Percentiles rank a stretch among this genome's conserved stretches.
Evolutionary conservation across 2,888 invertebrate genomes (phyloP).

Genomic region (Eustalomyia histrio): DNA sequence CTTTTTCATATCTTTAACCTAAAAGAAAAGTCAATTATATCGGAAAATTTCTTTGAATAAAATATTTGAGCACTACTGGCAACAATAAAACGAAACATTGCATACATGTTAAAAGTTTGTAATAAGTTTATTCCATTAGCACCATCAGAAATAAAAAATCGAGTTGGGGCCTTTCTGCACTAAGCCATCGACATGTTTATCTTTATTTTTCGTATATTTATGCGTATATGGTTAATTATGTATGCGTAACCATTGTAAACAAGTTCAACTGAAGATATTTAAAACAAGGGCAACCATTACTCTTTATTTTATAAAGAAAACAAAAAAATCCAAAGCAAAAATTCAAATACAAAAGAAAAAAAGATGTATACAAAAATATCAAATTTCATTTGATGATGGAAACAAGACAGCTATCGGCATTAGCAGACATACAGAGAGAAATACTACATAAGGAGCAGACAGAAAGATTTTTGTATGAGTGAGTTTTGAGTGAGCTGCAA

Average conservation of each 20-base stretch:
- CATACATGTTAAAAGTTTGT: too few relatives aligned
- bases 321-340: constrained; percentile 19
- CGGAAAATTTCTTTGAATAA: too few relatives aligned
- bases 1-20: too few relatives aligned
- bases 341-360: constrained; percentile 8
- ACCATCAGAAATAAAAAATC: too few relatives aligned
- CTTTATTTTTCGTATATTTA: too few relatives aligned
- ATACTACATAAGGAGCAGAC: background rate
- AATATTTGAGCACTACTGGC: too few relatives aligned
- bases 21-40: too few relatives aligned
- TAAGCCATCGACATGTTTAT: too few relatives aligned
- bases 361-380: constrained; percentile 50
- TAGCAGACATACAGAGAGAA: constrained; percentile 39
- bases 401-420: constrained; percentile 52
- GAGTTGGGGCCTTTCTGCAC: too few relatives aligned
- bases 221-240: background rate
- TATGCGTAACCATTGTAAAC: background rate
- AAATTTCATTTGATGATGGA: constrained; percentile 56
- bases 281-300: constrained; percentile 55
- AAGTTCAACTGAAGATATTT: constrained; percentile 29
- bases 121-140: too few relatives aligned
- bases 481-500: constrained; percentile 76
- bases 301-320: constrained; percentile 22
- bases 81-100: too few relatives aligned
- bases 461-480: constrained; percentile 66